phyloP scores from a whole-genome alignment of 2,113 vertebrate species.

The Canis aureus region DNA sequence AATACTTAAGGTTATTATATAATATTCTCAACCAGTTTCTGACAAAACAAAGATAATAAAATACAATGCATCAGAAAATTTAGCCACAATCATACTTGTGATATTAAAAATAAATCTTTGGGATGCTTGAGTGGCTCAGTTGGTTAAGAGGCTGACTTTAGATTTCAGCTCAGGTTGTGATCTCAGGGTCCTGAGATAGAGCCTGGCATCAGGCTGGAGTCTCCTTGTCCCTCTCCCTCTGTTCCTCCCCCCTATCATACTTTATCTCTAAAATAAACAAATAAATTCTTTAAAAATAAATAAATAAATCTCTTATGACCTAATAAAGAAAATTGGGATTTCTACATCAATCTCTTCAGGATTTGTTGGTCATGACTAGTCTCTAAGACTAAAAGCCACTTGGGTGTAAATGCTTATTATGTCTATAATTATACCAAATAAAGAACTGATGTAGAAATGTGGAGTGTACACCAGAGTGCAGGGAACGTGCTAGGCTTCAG shows the following conservation, averaged over 20 bases:
- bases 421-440: not conserved
- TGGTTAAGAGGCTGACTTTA: not conserved
- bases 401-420: not conserved
- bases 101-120: not conserved
- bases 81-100: not conserved
- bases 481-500: not conserved
- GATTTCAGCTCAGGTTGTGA: not conserved
- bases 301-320: not conserved
- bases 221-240: not conserved
- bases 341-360: not conserved
- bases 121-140: not conserved
- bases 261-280: not conserved
- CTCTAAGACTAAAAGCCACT: not conserved
- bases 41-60: not conserved
- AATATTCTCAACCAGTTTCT: not conserved
- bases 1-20: not conserved
- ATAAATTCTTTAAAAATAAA: not conserved
- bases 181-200: not conserved
- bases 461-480: rapidly evolving
- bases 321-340: not conserved
- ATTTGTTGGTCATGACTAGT: not conserved
- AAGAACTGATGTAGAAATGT: not conserved
- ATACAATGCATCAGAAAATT: not conserved
- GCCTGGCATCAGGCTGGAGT: not conserved
- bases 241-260: not conserved